Conservation (phyloP, 2,888 invertebrate genomes). For the Nephrocerus scutellatus region DNA sequence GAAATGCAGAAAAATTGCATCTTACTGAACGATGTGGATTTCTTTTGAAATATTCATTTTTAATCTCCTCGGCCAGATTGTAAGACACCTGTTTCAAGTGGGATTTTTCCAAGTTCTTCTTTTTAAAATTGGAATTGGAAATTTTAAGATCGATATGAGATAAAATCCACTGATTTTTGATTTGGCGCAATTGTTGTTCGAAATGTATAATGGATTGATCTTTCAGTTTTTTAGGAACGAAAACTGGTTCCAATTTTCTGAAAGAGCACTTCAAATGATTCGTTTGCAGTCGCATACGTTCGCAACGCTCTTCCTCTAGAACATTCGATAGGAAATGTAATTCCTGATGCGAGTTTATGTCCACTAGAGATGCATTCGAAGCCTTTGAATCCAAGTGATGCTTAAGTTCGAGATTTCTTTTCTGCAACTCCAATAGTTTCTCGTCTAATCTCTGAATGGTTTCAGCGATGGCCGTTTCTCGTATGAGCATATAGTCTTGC, state of each 20-base stretch:
- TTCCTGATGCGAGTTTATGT: constrained; percentile 48
- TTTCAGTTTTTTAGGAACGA: constrained; percentile 44
- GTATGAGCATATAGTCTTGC: constrained; percentile 62
- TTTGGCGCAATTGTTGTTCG: constrained; percentile 30
- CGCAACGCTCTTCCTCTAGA: constrained; percentile 52
- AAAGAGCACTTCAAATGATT: constrained; percentile 50
- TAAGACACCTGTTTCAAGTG: constrained; percentile 30
- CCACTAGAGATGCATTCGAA: constrained; percentile 16
- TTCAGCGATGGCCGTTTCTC: constrained; percentile 90
- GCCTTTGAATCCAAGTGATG: constrained; percentile 58
- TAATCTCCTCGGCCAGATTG: constrained; percentile 38
- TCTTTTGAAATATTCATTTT: constrained; percentile 39
- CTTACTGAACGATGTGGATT: constrained; percentile 41
- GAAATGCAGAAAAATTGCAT: constrained; percentile 42
- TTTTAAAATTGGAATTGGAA: constrained; percentile 23
- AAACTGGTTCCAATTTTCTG: constrained; percentile 51
- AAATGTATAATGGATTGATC: constrained; percentile 34
- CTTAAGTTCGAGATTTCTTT: constrained; percentile 78
- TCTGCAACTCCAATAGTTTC: constrained; percentile 83
- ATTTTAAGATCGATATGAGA: constrained; percentile 30
- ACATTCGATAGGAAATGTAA: constrained; percentile 50
- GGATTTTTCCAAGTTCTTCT: constrained; percentile 11
- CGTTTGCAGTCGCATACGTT: constrained; percentile 51
- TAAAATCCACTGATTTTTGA: constrained; percentile 36
- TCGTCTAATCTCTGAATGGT: constrained; percentile 87